Evolutionary conservation across 2,888 invertebrate genomes (phyloP), one percentile per base, ranked within the genome.

Genomic region (Meiosimyza platycephala): DNA sequence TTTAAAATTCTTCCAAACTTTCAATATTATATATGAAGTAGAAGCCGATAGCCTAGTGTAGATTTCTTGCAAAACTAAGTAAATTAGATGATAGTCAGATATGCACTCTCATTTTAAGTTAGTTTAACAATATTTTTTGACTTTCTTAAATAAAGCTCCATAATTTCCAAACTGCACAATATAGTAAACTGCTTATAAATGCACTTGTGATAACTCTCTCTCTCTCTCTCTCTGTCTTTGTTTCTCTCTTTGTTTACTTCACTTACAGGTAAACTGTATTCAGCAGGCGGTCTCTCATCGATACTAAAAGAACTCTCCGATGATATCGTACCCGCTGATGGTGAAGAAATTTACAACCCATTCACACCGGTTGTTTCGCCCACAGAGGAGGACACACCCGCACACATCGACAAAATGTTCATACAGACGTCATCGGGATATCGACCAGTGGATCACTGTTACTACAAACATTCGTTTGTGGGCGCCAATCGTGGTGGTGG

Each of bases 321-420:
- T 78, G 87, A 88, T 80, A 86, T 88, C 75, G 82, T 87, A 66
- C 87, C 87, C 71, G 83, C 81, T 65, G 84, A 85, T 73, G 87
- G 86, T 71, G 87, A 88, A 78, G 87, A 88, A 80, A 88, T 88
- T 79, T 88, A 88, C 81, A 88, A 88, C 84, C 87, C 87, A 79
- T 88, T 88, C 80, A 88, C 87, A 79, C 87, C 87, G 75, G 88
- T 88, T 76, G 86, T 88, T 78, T 88, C 87, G 70, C 87, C 87
- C 78, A 86, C 87, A 55, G 84, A 82, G 67, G 40, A 86, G 75
- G 86, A 86, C 80, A 84, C 85, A 78, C 84, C 86, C 80, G 82
- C 85, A 76, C 84, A 85, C 78, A 86, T 87, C 78, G 87, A 87
- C 78, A 87, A 87, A 84, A 86, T 88, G 85, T 88, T 88, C 80